Evolutionary conservation across 2,888 invertebrate genomes (phyloP).

Genomic region (Dynastes hyllus): DNA sequence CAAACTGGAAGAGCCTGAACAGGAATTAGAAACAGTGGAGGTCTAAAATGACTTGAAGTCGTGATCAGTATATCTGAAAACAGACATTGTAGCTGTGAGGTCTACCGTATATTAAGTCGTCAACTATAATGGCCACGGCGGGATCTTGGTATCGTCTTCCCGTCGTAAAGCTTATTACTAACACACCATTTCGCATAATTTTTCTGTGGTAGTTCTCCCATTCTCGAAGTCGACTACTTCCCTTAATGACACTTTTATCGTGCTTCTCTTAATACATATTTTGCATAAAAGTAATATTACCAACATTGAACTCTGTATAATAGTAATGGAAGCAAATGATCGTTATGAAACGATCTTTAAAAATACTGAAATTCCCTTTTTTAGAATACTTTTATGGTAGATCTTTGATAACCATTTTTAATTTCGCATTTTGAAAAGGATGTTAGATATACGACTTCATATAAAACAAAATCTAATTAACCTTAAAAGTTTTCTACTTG

Average conservation of each 20-base stretch:
- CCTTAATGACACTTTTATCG: background rate
- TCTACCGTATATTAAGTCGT: constrained; percentile 24
- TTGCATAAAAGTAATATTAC: background rate
- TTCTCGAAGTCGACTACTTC: background rate
- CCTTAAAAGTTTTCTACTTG: too few relatives aligned
- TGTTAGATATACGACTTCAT: too few relatives aligned
- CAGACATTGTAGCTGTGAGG: background rate
- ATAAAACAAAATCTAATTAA: too few relatives aligned
- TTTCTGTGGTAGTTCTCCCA: background rate
- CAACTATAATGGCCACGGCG: background rate
- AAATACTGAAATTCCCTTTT: too few relatives aligned
- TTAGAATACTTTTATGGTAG: too few relatives aligned
- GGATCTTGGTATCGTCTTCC: background rate
- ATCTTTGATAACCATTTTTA: too few relatives aligned
- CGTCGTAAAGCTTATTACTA: constrained; percentile 18
- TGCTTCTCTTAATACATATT: background rate
- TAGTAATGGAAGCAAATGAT: too few relatives aligned
- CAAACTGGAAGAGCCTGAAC: background rate
- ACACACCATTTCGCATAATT: constrained; percentile 36
- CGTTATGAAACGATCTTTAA: too few relatives aligned
- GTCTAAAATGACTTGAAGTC: background rate
- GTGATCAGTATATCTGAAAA: background rate
- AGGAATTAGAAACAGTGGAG: constrained; percentile 1
- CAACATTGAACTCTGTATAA: too few relatives aligned
- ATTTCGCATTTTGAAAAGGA: too few relatives aligned